phyloP scores from a whole-genome alignment of 2,113 vertebrate genomes.

The Pelusios castaneus region DNA sequence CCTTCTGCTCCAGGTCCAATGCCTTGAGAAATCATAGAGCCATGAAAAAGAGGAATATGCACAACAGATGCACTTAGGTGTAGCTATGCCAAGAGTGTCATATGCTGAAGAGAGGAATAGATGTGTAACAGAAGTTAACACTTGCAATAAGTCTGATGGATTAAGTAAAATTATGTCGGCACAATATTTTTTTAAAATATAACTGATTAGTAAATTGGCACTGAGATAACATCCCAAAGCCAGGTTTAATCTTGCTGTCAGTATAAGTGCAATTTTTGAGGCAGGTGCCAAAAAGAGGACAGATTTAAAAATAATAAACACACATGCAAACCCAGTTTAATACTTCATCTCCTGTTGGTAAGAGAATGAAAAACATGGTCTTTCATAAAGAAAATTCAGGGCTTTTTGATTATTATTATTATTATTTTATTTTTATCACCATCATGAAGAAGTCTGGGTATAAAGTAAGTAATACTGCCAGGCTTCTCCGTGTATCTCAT shows the following conservation, averaged over 20 bases:
- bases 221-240: neutral
- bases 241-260: conserved; percentile 33
- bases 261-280: conserved; percentile 15
- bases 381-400: neutral
- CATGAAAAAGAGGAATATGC: neutral
- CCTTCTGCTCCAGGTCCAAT: fast-evolving
- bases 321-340: neutral
- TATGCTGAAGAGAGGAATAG: neutral
- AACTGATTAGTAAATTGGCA: conserved; percentile 31
- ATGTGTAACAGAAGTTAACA: neutral
- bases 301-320: neutral
- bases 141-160: neutral
- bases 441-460: neutral
- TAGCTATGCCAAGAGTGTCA: neutral
- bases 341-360: neutral
- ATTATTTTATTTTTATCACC: neutral
- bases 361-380: neutral
- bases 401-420: neutral
- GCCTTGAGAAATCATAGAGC: neutral
- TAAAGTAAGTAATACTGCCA: neutral
- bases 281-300: conserved; percentile 20
- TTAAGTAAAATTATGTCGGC: conserved; percentile 15
- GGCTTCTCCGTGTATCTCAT: neutral
- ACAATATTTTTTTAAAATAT: neutral
- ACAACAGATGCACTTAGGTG: fast-evolving